These are phyloP conservation scores for Prolemur simus DNA, from an alignment of 2,113 vertebrate genomes.

Conservation along the genomic window DNA sequence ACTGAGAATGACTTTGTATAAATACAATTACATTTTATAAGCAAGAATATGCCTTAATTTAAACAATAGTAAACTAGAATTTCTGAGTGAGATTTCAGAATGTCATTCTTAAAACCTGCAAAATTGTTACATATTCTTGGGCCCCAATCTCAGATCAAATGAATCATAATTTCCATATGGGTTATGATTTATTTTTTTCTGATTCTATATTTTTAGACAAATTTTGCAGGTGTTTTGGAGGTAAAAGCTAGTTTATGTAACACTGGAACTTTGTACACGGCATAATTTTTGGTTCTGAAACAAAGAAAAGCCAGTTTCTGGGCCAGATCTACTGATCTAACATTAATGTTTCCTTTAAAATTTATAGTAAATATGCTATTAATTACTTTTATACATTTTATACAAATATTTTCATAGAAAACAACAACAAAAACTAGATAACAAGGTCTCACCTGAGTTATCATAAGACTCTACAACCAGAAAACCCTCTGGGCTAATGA, in stretches of 20 bases:
- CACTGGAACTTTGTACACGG: background rate
- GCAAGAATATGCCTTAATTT: background rate
- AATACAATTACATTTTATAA: background rate
- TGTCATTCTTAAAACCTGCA: background rate
- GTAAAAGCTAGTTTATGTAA: background rate
- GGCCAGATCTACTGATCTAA: background rate
- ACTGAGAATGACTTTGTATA: background rate
- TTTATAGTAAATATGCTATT: background rate
- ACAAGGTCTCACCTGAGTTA: background rate
- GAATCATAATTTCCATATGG: background rate
- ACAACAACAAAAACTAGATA: background rate
- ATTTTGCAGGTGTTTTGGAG: background rate
- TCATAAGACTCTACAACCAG: background rate
- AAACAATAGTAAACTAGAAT: background rate
- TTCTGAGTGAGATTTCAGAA: slow-evolving; percentile 4
- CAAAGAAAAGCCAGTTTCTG: background rate
- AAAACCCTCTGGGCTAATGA: background rate
- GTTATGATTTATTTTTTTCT: background rate
- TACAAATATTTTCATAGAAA: background rate
- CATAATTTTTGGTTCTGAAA: background rate
- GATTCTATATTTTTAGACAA: background rate
- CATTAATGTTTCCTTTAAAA: background rate
- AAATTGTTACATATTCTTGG: background rate
- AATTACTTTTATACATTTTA: background rate
- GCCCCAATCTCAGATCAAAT: background rate